Evolutionary conservation across 2,113 vertebrate genomes (phyloP).

Genomic region (Alligator mississippiensis): DNA sequence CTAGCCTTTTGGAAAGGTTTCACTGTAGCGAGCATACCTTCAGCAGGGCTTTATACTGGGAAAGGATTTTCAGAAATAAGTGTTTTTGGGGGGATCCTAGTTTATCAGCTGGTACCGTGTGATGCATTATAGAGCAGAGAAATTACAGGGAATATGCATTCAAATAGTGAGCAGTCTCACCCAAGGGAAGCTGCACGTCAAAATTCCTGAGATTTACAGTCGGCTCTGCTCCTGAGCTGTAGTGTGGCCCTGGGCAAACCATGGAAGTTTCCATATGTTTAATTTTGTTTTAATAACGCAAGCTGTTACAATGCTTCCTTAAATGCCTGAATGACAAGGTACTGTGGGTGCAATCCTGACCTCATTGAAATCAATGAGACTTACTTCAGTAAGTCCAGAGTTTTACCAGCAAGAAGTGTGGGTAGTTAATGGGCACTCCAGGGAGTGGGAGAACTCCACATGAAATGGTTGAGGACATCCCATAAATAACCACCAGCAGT

Average conservation of each 20-base stretch:
- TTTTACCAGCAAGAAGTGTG: background rate
- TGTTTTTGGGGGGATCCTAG: background rate
- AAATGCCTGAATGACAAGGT: background rate
- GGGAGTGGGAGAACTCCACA: background rate
- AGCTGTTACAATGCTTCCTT: background rate
- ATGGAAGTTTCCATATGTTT: background rate
- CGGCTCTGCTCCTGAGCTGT: background rate
- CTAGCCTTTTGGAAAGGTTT: background rate
- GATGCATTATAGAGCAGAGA: background rate
- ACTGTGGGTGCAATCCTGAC: background rate
- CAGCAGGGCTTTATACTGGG: background rate
- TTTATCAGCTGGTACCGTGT: background rate
- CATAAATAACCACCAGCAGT: background rate
- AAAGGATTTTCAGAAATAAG: background rate
- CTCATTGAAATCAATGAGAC: background rate
- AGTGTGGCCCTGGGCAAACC: background rate
- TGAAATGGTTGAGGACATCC: background rate
- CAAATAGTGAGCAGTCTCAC: background rate
- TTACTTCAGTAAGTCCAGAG: background rate
- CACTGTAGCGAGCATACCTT: background rate
- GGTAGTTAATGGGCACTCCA: accelerated
- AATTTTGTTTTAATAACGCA: background rate
- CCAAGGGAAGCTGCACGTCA: background rate
- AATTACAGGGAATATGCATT: background rate
- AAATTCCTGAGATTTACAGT: background rate